phyloP scores from a whole-genome alignment of 2,888 invertebrate species.

The Trissonchulus latispiculum region DNA sequence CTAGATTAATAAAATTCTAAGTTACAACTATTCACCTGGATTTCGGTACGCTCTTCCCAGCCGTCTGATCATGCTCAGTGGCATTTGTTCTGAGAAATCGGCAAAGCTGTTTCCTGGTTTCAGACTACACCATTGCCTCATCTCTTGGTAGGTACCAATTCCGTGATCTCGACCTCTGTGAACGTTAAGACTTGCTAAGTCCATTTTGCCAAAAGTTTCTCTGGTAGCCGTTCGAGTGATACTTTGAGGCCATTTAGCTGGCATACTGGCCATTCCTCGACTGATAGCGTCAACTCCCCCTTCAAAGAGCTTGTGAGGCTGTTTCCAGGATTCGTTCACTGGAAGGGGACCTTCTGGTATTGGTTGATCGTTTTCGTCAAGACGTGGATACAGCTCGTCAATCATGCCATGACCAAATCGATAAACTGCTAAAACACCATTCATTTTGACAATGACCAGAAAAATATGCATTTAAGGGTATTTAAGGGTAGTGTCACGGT shows the following conservation, averaged over 20 bases:
- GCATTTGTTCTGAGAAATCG: slow-evolving; percentile 1
- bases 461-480: too few relatives aligned
- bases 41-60: not conserved
- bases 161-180: slow-evolving; percentile 66
- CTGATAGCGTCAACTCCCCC: slow-evolving; percentile 91
- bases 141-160: slow-evolving; percentile 69
- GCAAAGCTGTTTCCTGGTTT: slow-evolving; percentile 38
- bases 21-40: not conserved
- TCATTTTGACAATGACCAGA: too few relatives aligned
- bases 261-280: slow-evolving; percentile 46
- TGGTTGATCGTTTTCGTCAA: slow-evolving; percentile 63
- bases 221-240: slow-evolving; percentile 79
- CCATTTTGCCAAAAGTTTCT: slow-evolving; percentile 63
- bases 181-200: slow-evolving; percentile 80
- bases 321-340: slow-evolving; percentile 55
- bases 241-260: slow-evolving; percentile 54
- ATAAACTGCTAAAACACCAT: not conserved
- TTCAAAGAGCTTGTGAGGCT: slow-evolving; percentile 65
- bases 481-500: too few relatives aligned
- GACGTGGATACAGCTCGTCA: slow-evolving; percentile 67
- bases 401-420: slow-evolving; percentile 19
- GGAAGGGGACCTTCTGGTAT: slow-evolving; percentile 75
- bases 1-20: too few relatives aligned
- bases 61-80: not conserved
- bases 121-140: slow-evolving; percentile 75